phyloP scores from a whole-genome alignment of 2,888 invertebrate genomes.

The Erebia epiphron region DNA sequence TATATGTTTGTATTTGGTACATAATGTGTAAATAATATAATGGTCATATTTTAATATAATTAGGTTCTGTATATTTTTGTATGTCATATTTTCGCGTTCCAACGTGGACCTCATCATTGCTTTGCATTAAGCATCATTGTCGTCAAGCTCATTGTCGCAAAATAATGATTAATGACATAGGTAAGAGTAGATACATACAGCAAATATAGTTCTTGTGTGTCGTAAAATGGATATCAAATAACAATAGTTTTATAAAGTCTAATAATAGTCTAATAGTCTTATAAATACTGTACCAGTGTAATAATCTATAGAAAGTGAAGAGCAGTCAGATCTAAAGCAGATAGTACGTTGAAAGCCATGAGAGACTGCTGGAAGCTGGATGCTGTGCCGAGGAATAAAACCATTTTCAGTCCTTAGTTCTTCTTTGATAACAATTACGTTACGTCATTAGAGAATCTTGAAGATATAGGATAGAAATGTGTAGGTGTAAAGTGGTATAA shows the following conservation, averaged over 20 bases:
- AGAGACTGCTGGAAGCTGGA: slow-evolving; percentile 52
- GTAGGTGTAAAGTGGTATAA: background rate
- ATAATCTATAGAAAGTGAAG: background rate
- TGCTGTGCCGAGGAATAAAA: slow-evolving; percentile 47
- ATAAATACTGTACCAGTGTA: background rate
- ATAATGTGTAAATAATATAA: background rate
- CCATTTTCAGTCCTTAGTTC: slow-evolving; percentile 27
- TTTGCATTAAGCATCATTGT: too few species aligned
- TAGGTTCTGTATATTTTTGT: background rate
- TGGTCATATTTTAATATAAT: background rate
- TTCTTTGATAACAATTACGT: slow-evolving; percentile 18
- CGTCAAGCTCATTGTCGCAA: too few species aligned
- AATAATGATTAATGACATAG: too few species aligned
- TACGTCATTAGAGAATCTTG: background rate
- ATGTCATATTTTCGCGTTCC: background rate
- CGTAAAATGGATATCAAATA: background rate
- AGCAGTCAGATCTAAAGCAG: slow-evolving; percentile 9
- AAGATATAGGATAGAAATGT: background rate
- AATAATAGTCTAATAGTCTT: background rate
- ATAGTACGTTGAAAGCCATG: slow-evolving; percentile 57
- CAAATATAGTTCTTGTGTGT: too few species aligned
- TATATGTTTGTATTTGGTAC: background rate
- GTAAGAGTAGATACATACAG: too few species aligned
- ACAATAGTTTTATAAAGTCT: background rate
- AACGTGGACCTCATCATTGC: too few species aligned